phyloP scores from a whole-genome alignment of 2,797 vertebrate species.

The Myoxocephalus aenaeus region DNA sequence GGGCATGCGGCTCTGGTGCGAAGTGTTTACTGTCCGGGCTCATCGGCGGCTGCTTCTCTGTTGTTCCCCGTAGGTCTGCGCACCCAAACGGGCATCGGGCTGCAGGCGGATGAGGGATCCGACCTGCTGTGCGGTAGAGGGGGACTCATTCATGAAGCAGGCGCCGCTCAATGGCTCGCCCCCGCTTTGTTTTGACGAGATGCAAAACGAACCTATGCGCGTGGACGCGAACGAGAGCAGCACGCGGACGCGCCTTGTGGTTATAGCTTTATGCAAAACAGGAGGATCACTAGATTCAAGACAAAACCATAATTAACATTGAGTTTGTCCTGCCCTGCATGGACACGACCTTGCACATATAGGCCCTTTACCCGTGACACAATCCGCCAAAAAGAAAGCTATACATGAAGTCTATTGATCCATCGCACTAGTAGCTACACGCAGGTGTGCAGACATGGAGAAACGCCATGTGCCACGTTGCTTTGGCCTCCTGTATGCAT shows the following conservation, averaged over 20 bases:
- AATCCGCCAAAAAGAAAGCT: too few relatives aligned
- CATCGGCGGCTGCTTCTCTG: slow-evolving; percentile 45
- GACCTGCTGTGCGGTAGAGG: slow-evolving; percentile 54
- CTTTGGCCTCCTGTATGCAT: neutral
- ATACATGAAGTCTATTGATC: neutral
- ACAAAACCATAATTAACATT: neutral
- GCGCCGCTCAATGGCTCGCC: slow-evolving; percentile 68
- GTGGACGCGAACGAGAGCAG: slow-evolving; percentile 48
- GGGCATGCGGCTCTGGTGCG: slow-evolving; percentile 51
- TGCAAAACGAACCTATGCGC: slow-evolving; percentile 67
- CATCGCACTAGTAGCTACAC: neutral
- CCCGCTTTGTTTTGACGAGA: slow-evolving; percentile 84
- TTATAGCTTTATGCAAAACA: slow-evolving; percentile 26
- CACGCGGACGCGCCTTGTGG: slow-evolving; percentile 62
- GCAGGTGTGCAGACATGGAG: slow-evolving; percentile 15
- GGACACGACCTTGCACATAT: neutral
- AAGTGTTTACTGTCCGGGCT: slow-evolving; percentile 41
- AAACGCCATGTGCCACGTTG: neutral
- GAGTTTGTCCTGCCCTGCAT: neutral
- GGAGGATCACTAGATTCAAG: neutral
- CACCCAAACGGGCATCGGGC: slow-evolving; percentile 53
- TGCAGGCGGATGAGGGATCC: slow-evolving; percentile 51
- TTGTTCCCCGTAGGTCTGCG: slow-evolving; percentile 46
- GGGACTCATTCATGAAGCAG: slow-evolving; percentile 77
- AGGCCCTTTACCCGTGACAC: too few relatives aligned